These are phyloP conservation scores for Onychostruthus taczanowskii DNA, from an alignment of 2,113 vertebrate species.

Conservation along the genomic window DNA sequence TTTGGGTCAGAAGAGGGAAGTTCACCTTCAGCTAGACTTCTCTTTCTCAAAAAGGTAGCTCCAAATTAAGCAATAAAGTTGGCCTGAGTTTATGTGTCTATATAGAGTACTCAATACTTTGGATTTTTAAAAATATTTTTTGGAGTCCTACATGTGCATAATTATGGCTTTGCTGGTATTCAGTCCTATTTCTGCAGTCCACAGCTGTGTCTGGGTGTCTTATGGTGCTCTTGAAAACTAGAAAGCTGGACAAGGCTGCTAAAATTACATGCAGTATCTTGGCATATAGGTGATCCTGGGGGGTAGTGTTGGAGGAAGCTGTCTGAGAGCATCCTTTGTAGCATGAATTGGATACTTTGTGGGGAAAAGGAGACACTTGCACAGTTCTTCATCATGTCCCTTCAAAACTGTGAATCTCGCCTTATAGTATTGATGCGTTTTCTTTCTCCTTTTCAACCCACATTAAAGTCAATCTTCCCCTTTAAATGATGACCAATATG, in stretches of 20 bases:
- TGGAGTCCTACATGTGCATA: fast-evolving
- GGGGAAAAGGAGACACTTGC: neutral
- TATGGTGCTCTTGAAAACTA: neutral
- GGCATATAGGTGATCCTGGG: neutral
- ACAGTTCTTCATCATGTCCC: neutral
- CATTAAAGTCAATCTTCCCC: neutral
- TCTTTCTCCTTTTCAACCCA: neutral
- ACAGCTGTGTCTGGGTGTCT: neutral
- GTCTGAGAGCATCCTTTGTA: neutral
- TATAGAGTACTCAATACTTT: neutral
- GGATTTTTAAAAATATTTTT: neutral
- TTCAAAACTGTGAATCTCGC: neutral
- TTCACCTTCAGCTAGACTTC: neutral
- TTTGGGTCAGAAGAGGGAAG: neutral
- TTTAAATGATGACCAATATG: neutral
- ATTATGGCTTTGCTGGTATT: neutral
- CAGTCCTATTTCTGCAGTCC: neutral
- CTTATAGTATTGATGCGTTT: neutral
- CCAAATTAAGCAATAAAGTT: neutral
- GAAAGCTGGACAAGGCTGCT: neutral
- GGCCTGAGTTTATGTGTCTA: neutral
- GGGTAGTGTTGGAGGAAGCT: neutral
- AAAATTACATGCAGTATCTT: neutral
- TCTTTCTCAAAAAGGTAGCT: neutral
- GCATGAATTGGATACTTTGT: neutral